Percentiles rank a stretch among this genome's conserved stretches.
Evolutionary conservation across 2,888 invertebrate species (phyloP).

Genomic region (Lasioglossum pauxillum): DNA sequence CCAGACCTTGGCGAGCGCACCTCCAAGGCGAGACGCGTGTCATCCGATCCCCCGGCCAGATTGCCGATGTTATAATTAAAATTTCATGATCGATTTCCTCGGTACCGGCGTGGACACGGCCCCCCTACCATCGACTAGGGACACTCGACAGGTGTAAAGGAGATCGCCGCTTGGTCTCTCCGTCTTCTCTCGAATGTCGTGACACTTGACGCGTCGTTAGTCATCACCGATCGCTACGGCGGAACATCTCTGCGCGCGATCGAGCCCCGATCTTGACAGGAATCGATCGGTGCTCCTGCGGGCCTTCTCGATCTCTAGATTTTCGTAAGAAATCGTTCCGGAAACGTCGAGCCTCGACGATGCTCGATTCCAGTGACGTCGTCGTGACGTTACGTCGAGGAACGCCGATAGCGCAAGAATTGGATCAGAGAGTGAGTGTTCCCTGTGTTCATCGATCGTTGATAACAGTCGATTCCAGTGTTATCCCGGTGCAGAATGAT

Average conservation of each 20-base stretch:
- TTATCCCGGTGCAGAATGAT: background rate
- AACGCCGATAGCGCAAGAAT: background rate
- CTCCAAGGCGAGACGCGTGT: slow-evolving; percentile 37
- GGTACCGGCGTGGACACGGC: background rate
- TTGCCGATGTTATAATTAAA: slow-evolving; percentile 50
- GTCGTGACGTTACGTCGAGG: background rate
- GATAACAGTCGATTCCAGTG: background rate
- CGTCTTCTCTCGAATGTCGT: slow-evolving; percentile 2
- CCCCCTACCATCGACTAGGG: slow-evolving; percentile 6
- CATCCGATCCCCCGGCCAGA: slow-evolving; percentile 31
- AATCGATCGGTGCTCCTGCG: background rate
- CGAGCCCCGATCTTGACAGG: background rate
- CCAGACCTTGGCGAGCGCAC: slow-evolving; percentile 27
- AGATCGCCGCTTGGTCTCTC: slow-evolving; percentile 37
- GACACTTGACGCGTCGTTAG: slow-evolving; percentile 41
- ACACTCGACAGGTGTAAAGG: slow-evolving; percentile 34
- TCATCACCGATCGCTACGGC: slow-evolving; percentile 18
- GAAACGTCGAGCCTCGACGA: background rate
- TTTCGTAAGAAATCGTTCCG: background rate
- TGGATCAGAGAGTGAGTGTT: background rate
- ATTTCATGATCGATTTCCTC: slow-evolving; percentile 57
- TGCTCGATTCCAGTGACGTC: background rate
- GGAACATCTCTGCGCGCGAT: background rate
- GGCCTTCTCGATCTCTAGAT: background rate
- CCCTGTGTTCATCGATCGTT: background rate